Evolutionary conservation across 1,140 invertebrate genomes (phyloP).

Genomic region (Stegodyphus mimosarum): DNA sequence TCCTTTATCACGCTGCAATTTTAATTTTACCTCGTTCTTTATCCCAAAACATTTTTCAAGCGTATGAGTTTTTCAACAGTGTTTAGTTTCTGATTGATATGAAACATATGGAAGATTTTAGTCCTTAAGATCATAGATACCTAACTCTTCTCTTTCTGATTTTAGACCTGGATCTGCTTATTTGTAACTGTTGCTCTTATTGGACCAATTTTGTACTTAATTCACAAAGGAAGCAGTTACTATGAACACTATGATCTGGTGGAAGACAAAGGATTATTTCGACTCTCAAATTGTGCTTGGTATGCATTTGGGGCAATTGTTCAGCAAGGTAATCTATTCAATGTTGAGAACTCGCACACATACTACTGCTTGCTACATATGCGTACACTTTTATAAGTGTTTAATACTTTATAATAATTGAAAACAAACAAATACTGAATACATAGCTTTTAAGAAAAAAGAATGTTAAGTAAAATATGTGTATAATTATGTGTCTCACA

Average conservation of each 20-base stretch:
- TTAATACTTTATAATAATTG: background rate
- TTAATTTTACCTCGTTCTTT: too few species aligned
- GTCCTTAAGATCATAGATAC: too few species aligned
- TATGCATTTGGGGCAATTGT: constrained; percentile 89
- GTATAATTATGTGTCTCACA: too few species aligned
- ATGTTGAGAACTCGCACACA: background rate
- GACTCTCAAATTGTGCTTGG: constrained; percentile 78
- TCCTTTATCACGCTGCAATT: too few species aligned
- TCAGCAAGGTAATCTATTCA: constrained; percentile 80
- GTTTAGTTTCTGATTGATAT: too few species aligned
- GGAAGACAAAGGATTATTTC: constrained; percentile 74
- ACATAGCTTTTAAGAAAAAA: too few species aligned
- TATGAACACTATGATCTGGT: constrained; percentile 72
- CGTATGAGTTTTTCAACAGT: too few species aligned
- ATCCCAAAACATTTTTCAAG: too few species aligned
- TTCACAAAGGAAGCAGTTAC: constrained; percentile 79
- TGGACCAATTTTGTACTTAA: constrained; percentile 81
- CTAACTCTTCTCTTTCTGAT: constrained; percentile 40
- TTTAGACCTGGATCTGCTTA: constrained; percentile 85
- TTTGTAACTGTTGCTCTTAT: constrained; percentile 78
- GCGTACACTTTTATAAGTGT: too few species aligned
- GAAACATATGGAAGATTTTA: too few species aligned
- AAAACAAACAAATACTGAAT: background rate
- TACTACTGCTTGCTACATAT: too few species aligned
- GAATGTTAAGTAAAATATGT: too few species aligned